Conservation (phyloP, 2,113 vertebrate species). For the Pitta sordida region DNA sequence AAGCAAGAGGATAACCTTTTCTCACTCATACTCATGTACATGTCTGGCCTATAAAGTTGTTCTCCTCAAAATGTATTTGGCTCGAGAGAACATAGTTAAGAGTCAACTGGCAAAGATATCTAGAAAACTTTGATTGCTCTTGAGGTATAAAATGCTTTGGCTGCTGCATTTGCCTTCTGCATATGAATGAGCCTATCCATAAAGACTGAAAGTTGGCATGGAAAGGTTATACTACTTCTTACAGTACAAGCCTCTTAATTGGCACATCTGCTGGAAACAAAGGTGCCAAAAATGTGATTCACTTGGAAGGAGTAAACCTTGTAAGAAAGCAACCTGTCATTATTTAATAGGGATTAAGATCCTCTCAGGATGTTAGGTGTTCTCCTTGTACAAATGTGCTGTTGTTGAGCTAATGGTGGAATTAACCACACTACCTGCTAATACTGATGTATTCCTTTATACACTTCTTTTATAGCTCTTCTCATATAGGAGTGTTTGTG, state of each 20-base stretch:
- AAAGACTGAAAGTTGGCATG: constrained; percentile 24
- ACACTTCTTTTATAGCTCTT: neutral
- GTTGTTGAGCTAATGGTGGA: neutral
- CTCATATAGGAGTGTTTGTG: neutral
- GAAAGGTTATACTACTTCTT: neutral
- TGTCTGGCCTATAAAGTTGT: neutral
- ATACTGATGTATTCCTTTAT: neutral
- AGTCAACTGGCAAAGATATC: constrained; percentile 23
- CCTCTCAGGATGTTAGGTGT: neutral
- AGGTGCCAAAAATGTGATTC: constrained; percentile 42
- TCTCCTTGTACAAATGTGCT: neutral
- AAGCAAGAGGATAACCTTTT: neutral
- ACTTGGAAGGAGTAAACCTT: neutral
- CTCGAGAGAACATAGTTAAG: neutral
- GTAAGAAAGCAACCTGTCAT: neutral
- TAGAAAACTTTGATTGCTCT: constrained; percentile 19
- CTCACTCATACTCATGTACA: neutral
- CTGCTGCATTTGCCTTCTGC: constrained; percentile 14
- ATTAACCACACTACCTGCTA: neutral
- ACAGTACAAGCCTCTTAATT: constrained; percentile 13
- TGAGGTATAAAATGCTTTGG: constrained; percentile 20
- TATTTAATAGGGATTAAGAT: constrained; percentile 27
- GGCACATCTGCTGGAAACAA: constrained; percentile 44
- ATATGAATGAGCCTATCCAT: constrained; percentile 5
- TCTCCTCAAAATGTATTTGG: constrained; percentile 10